Base-by-base conservation (phyloP, 2,797 vertebrate species). In the Lithobates pipiens region DNA sequence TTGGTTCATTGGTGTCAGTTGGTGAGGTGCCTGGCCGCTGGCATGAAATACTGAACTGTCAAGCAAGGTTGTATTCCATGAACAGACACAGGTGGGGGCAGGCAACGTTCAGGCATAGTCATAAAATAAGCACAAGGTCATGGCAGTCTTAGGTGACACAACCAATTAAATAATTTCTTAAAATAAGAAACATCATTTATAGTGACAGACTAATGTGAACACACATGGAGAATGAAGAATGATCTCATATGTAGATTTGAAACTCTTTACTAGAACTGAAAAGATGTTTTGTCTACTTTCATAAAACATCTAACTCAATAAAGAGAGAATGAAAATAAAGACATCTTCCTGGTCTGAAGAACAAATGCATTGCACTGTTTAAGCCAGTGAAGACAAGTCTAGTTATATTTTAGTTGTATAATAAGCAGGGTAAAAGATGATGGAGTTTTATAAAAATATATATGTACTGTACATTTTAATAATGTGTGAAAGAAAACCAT, bases 261-360 rank as follows among this genome's bases (percentile, higher is more conserved):
- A 63, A 71, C 46, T 72, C 54, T 36, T 57, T 44, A 10, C 69
- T 27, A 18, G 50, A 73, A 34, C 50, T 72, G 83, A 25, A 42
- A 57, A 61, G 50, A 68, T 57, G 46, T 77, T 86, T 61, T 57
- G 71, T 84, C 84, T 80, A 39, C 15, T 57, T 78, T 87, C 69
- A 83, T 46, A 78, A 39, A 39, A 39, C 39, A 39, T 39, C 39
- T 39, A 39, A 39, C 67, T 5, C 13, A 63, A 77, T 34, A 29
- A 67, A 61, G 57, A 7, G 71, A 16, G 34, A 85, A 75, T 18
- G 25, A 13, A 65, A 74, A 77, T 36, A 70, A 39, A 61, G 25
- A 46, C 27, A 80, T 29, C 39, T 10, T 7, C 69, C 27, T 9
- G 63, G 18, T 34, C 44, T 61, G 27, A 25, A 67, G 25, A 46